Evolutionary conservation across 2,888 invertebrate genomes (phyloP), one percentile per base, ranked within the genome.

Genomic region (Idaea straminata): DNA sequence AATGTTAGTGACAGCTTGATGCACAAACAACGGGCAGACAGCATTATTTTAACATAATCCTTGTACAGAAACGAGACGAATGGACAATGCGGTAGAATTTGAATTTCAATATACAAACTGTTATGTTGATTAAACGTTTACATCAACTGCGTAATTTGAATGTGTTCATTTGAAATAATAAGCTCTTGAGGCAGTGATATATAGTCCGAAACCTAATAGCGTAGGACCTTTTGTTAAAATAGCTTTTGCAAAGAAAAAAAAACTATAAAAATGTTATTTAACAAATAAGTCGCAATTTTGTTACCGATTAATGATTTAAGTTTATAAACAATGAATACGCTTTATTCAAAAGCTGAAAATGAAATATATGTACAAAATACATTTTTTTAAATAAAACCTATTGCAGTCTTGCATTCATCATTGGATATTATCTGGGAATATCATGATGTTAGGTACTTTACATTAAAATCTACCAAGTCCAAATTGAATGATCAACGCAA

Each of bases 31-130:
- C 85, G 83, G 87, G 85, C 86, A 81, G 87, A 86, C 88, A 86
- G 91, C 77, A 89, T 89, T 89, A 88, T 90, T 90, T 91, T 92
- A 91, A 82, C 92, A 92, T 92, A 92, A 89, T 90, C 90, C 88
- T 89, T 91, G 91, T 89, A 84, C 77, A 85, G 86, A 69, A 71
- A 86, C 80, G 84, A 88, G 88, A 88, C 86, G 86, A 87, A 90
- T 88, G 86, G 86, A 86, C 83, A 88, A 89, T 88, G 89, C 84
- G 81, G 79, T 76, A 79, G 76, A 78, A 89, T 89, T 88, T 91
- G 89, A 92, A 92, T 90, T 91, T 89, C 87, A 91, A 91, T 86
- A 82, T 80, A 83, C 79, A 83, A 86, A 86, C 87, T 85, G 80
- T 83, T 86, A 87, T 87, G 77, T 83, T 85, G 85, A 87, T 88